These are phyloP conservation scores for Drosophila dunni DNA, from an alignment of 1,140 invertebrate genomes.

Conservation along the genomic window DNA sequence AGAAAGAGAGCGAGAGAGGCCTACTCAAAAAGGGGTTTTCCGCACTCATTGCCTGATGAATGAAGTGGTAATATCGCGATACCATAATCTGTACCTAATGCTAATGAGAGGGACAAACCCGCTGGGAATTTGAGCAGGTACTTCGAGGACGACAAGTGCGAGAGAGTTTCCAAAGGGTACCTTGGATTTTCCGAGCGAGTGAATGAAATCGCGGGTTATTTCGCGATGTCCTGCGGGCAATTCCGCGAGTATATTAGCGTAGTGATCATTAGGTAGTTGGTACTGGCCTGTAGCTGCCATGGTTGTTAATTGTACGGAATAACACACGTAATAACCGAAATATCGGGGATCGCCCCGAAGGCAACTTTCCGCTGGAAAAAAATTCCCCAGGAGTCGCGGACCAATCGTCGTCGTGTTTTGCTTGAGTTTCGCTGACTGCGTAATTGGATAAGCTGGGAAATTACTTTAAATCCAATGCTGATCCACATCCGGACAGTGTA, in stretches of 20 bases:
- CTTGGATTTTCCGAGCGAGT: conserved; percentile 53
- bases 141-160: conserved; percentile 59
- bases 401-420: conserved; percentile 57
- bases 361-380: conserved; percentile 35
- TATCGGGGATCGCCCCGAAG: conserved; percentile 50
- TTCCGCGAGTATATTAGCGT: conserved; percentile 52
- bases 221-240: conserved; percentile 52
- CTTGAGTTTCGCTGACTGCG: conserved; percentile 81
- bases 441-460: conserved; percentile 83
- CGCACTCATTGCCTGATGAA: conserved; percentile 54
- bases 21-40: conserved; percentile 61
- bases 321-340: conserved; percentile 80
- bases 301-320: conserved; percentile 69
- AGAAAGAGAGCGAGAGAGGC: background rate
- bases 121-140: conserved; percentile 56
- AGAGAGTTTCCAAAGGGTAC: background rate
- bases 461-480: conserved; percentile 76
- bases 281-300: conserved; percentile 31
- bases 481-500: conserved; percentile 72
- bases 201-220: conserved; percentile 70
- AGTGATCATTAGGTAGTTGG: conserved; percentile 66
- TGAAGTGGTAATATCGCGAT: conserved; percentile 47
- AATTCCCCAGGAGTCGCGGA: conserved; percentile 38
- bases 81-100: conserved; percentile 52
- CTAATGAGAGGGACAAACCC: conserved; percentile 71